Base-by-base conservation (phyloP, 2,888 invertebrate species). In the Sphaerophoria rueppellii region DNA sequence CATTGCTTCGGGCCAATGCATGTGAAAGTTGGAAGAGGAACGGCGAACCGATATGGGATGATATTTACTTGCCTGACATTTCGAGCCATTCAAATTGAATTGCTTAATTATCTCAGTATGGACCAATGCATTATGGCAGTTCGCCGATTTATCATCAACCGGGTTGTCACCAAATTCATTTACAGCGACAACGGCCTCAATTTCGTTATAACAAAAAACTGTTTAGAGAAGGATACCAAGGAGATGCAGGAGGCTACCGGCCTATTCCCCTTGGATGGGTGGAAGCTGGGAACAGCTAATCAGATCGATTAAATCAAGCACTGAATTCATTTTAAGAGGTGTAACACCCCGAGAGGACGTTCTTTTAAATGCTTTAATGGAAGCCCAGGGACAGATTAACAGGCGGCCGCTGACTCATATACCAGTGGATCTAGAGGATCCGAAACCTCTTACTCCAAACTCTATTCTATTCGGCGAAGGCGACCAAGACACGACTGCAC, bases 11-110 rank as follows among this genome's bases (percentile, higher is more conserved):
- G 67, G 2, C 52, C 50, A 1, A 11, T 69, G 58, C 14, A 12
- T 6, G 65, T 74, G 0, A 74, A 65, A 14, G 14, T 11, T 40
- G 67, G 58, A 34, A 52, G 58, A 43, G 48, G 67, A 5, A 50
- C 67, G 2, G 58, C 32, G 2, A 75, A 75, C 7, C n/a, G 75
- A 7, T 75, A 67, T 32, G 75, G 67, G 0, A 74, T 75, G 57
- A 67, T 67, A 7, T 75, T 75, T 11, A 67, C 50, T n/a, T 58
- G 75, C 6, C 12, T 65, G 52, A 67, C 16, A 35, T 71, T 58
- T 4, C 46, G 57, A 4, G 71, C 58, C 14, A 46, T 71, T 11
- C 65, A 65, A 0, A 74, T 74, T 14, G 65, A 74, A 11, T 12
- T 75, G 6, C 40, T 65, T 14, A 55, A 69, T 34, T 69, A 69